These are phyloP conservation scores for Pangasianodon gigas DNA, from an alignment of 2,113 vertebrate species.

Conservation along the genomic window DNA sequence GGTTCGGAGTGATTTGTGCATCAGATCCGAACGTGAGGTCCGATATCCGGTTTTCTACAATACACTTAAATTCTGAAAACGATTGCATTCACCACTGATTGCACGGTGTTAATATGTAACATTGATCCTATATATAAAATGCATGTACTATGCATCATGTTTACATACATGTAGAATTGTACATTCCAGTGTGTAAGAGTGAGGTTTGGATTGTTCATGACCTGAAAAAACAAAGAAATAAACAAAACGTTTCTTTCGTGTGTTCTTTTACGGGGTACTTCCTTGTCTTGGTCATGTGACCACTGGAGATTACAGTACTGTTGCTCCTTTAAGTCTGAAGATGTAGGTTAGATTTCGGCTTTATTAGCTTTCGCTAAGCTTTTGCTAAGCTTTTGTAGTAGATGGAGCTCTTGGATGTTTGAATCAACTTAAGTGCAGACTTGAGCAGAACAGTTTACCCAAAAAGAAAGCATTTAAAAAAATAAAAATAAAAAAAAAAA, in stretches of 20 bases:
- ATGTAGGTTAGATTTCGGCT: neutral
- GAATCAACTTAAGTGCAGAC: neutral
- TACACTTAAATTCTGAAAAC: neutral
- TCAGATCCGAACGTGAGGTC: neutral
- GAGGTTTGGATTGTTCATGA: conserved; percentile 1
- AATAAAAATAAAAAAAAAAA: neutral
- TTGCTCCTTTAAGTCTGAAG: neutral
- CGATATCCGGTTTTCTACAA: neutral
- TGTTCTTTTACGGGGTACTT: too few species aligned
- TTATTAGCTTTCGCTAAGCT: neutral
- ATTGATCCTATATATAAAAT: neutral
- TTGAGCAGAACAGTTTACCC: neutral
- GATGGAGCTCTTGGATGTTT: neutral
- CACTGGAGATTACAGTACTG: neutral
- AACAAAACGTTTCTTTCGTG: neutral
- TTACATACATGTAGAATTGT: neutral
- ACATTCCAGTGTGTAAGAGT: conserved; percentile 4
- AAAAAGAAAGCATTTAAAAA: neutral
- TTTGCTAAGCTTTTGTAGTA: neutral
- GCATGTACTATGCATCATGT: too few species aligned
- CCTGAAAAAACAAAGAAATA: neutral
- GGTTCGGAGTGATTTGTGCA: neutral
- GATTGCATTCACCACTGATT: neutral
- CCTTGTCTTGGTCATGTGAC: neutral
- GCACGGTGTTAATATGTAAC: neutral